Conservation (phyloP, 2,888 invertebrate genomes). For the Unio pictorum region DNA sequence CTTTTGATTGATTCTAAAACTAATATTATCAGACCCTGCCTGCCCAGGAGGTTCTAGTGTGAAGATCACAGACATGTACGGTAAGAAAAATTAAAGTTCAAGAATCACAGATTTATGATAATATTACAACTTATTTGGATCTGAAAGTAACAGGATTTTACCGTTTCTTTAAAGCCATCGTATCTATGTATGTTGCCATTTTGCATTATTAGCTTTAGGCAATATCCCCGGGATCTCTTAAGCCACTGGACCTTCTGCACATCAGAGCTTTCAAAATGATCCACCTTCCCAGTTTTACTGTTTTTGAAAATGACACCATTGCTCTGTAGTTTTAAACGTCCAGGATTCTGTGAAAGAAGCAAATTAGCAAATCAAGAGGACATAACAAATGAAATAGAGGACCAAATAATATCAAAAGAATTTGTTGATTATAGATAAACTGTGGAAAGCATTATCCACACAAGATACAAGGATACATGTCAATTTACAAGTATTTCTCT, state of each 20-base stretch:
- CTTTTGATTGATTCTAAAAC: no score
- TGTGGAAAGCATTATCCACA: no score
- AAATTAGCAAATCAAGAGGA: no score
- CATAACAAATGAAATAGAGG: no score
- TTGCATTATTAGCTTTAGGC: slow-evolving; percentile 89
- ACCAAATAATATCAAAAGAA: no score
- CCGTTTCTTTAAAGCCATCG: slow-evolving; percentile 92
- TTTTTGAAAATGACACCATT: slow-evolving; percentile 94
- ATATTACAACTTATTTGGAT: no score
- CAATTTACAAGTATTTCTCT: no score
- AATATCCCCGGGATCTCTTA: slow-evolving; percentile 91
- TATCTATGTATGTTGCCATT: slow-evolving; percentile 92
- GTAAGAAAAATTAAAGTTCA: background rate
- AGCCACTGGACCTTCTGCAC: slow-evolving; percentile 94
- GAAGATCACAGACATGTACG: background rate
- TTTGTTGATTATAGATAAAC: no score
- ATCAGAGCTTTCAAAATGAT: slow-evolving; percentile 87
- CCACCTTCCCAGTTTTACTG: slow-evolving; percentile 95
- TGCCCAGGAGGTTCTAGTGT: no score
- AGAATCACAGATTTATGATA: no score
- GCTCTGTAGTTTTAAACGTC: slow-evolving; percentile 92
- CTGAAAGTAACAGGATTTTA: slow-evolving; percentile 69
- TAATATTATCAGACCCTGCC: no score
- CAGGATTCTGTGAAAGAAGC: slow-evolving; percentile 81
- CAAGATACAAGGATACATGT: no score